Evolutionary conservation across 2,113 vertebrate species (phyloP).

Genomic region (Zosterops borbonicus): DNA sequence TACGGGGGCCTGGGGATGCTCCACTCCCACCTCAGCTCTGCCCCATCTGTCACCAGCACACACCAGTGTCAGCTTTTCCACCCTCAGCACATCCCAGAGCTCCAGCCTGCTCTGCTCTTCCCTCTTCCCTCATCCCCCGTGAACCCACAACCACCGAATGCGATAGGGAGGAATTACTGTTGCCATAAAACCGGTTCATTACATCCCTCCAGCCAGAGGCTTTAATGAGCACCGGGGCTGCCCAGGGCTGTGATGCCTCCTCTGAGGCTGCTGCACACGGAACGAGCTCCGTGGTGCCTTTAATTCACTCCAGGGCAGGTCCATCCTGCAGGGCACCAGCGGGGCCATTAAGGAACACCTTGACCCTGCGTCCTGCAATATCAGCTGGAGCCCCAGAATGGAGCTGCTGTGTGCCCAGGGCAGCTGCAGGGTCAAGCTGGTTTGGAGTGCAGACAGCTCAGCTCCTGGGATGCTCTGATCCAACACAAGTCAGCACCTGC

Average conservation of each 20-base stretch:
- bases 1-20: not conserved
- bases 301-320: slow-evolving; percentile 12
- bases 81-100: not conserved
- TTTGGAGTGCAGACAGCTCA: not conserved
- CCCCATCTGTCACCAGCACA: not conserved
- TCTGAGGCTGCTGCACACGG: slow-evolving; percentile 56
- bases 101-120: not conserved
- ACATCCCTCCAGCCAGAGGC: slow-evolving; percentile 40
- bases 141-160: slow-evolving; percentile 38
- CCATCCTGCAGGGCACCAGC: not conserved
- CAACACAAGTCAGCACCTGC: not conserved
- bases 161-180: slow-evolving; percentile 51
- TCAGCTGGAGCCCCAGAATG: not conserved
- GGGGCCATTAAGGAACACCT: not conserved
- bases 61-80: not conserved
- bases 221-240: slow-evolving; percentile 61
- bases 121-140: not conserved
- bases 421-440: not conserved
- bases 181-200: slow-evolving; percentile 66
- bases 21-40: not conserved
- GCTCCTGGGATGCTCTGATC: not conserved
- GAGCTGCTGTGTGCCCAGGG: not conserved
- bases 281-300: not conserved
- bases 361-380: not conserved
- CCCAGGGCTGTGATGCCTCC: slow-evolving; percentile 16